A percentile compares a stretch with the other conserved stretches of the same genome.
These are phyloP conservation scores for Canis aureus DNA, from an alignment of 2,113 vertebrate species.

Conservation along the genomic window DNA sequence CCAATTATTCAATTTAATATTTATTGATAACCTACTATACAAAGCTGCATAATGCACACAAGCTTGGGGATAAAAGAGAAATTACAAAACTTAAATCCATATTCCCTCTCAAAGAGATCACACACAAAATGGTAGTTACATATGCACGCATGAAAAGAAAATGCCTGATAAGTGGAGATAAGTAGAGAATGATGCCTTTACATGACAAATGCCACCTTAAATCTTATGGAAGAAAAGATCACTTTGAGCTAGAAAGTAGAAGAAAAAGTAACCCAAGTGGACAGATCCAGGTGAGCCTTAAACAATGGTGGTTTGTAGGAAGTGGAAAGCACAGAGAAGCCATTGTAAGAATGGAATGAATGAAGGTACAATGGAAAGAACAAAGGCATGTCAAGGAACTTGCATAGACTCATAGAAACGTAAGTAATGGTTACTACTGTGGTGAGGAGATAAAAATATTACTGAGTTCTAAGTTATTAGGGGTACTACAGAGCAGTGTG, in stretches of 20 bases:
- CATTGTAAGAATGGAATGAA: neutral
- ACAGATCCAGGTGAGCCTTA: neutral
- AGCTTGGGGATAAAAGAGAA: neutral
- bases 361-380: neutral
- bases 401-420: neutral
- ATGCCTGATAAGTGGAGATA: neutral
- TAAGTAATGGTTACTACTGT: neutral
- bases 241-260: neutral
- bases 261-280: neutral
- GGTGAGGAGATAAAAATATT: neutral
- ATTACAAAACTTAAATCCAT: conserved; percentile 30
- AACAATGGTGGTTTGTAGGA: neutral
- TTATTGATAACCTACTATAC: neutral
- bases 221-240: neutral
- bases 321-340: neutral
- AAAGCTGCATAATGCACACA: neutral
- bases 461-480: neutral
- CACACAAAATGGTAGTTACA: neutral
- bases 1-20: neutral
- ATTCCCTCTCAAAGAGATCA: neutral
- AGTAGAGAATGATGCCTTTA: neutral
- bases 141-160: conserved; percentile 25
- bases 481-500: neutral
- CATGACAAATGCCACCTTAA: neutral
- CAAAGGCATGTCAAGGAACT: neutral